These are phyloP conservation scores for Pipistrellus kuhlii DNA, from an alignment of 2,797 vertebrate genomes.

Conservation along the genomic window DNA sequence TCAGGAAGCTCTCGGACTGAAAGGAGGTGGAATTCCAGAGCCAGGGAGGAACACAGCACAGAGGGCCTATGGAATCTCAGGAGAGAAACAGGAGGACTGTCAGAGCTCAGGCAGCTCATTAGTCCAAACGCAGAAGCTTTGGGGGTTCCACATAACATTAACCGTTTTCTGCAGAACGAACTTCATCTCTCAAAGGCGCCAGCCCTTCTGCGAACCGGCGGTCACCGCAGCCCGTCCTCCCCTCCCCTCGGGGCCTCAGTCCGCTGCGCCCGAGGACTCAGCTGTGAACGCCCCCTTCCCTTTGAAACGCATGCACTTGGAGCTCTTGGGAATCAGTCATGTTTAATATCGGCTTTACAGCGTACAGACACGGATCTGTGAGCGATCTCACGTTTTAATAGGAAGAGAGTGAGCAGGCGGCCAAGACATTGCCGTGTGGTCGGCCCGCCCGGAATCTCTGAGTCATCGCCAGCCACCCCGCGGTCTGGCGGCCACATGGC, in stretches of 20 bases:
- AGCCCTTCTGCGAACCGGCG: not conserved
- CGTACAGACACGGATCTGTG: not conserved
- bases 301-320: not conserved
- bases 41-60: not conserved
- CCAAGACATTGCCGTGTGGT: not conserved
- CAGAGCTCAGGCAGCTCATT: not conserved
- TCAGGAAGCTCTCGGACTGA: not conserved
- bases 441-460: not conserved
- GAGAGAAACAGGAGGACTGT: not conserved
- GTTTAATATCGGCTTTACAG: not conserved
- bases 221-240: not conserved
- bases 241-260: not conserved
- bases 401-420: not conserved
- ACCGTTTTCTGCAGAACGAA: not conserved
- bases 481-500: not conserved
- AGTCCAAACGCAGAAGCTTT: not conserved
- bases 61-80: not conserved
- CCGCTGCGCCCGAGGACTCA: not conserved
- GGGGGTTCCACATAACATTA: not conserved
- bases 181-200: not conserved
- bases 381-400: not conserved
- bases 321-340: not conserved
- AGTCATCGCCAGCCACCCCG: not conserved
- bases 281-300: not conserved
- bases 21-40: not conserved